phyloP scores from a whole-genome alignment of 2,113 vertebrate species.

The Brachyistius frenatus region DNA sequence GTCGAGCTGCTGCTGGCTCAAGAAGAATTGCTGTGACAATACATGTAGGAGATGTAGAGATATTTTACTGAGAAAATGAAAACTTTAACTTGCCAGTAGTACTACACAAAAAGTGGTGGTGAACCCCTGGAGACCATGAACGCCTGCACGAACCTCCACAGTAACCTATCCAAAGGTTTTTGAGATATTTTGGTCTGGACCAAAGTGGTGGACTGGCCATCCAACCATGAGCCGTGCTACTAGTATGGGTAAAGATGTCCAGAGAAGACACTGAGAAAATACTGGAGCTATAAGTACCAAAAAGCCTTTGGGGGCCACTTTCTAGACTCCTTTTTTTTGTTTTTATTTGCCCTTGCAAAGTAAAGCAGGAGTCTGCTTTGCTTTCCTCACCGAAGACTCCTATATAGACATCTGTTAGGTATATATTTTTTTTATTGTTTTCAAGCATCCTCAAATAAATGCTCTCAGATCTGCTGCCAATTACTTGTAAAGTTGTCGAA shows the following conservation, averaged over 20 bases:
- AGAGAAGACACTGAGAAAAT: neutral
- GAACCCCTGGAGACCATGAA: neutral
- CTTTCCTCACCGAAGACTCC: neutral
- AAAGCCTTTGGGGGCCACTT: neutral
- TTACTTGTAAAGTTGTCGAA: slow-evolving; percentile 9
- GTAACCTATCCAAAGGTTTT: neutral
- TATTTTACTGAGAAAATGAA: too few relatives aligned
- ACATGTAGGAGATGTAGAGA: too few relatives aligned
- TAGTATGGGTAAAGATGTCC: neutral
- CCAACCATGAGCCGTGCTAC: neutral
- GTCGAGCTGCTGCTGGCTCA: too few relatives aligned
- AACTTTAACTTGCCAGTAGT: too few relatives aligned
- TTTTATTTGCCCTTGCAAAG: slow-evolving; percentile 3
- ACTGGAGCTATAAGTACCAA: neutral
- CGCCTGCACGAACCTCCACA: neutral
- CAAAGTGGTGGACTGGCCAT: neutral
- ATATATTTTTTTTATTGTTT: slow-evolving; percentile 19
- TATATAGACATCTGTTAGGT: neutral
- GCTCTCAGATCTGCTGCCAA: slow-evolving; percentile 31
- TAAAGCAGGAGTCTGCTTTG: neutral
- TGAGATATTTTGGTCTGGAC: neutral
- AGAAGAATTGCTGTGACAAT: too few relatives aligned
- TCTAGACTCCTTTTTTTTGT: neutral
- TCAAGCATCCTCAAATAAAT: slow-evolving; percentile 18
- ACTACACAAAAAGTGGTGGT: too few relatives aligned